A percentile compares a stretch with the other conserved stretches of the same genome.
Evolutionary conservation across 2,797 vertebrate genomes (phyloP).

Genomic region (Fringilla coelebs): DNA sequence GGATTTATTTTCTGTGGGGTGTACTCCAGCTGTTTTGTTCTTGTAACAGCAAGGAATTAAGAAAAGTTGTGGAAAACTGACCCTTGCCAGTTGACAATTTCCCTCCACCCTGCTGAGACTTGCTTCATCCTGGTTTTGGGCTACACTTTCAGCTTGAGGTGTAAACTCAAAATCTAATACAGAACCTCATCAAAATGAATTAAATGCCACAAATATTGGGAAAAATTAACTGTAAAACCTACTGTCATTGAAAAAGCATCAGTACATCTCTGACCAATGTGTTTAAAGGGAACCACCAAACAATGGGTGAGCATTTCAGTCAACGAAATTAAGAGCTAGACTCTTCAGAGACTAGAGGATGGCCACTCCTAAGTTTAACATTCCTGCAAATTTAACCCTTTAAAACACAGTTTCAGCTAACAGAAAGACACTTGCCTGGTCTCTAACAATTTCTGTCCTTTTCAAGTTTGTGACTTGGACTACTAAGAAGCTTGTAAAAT

Average conservation of each 20-base stretch:
- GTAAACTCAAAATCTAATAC: neutral
- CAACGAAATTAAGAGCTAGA: neutral
- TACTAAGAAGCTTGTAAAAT: neutral
- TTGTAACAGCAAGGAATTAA: conserved; percentile 3
- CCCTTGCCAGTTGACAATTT: neutral
- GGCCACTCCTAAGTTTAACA: neutral
- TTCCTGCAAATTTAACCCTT: neutral
- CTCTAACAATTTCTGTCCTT: neutral
- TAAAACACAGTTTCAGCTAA: neutral
- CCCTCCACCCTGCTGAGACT: neutral
- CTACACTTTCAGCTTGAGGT: neutral
- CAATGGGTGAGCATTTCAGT: neutral
- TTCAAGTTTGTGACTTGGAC: neutral
- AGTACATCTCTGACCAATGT: neutral
- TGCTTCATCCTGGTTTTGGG: neutral
- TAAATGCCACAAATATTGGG: neutral
- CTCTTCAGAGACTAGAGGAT: neutral
- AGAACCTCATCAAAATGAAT: neutral
- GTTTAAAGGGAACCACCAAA: neutral
- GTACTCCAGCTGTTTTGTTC: neutral
- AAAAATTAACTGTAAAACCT: neutral
- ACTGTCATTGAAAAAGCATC: neutral
- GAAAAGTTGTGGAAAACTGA: neutral
- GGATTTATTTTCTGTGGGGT: neutral
- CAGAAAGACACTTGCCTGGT: neutral